Evolutionary conservation across 2,113 vertebrate genomes (phyloP).

Genomic region (Eubucco bourcierii): DNA sequence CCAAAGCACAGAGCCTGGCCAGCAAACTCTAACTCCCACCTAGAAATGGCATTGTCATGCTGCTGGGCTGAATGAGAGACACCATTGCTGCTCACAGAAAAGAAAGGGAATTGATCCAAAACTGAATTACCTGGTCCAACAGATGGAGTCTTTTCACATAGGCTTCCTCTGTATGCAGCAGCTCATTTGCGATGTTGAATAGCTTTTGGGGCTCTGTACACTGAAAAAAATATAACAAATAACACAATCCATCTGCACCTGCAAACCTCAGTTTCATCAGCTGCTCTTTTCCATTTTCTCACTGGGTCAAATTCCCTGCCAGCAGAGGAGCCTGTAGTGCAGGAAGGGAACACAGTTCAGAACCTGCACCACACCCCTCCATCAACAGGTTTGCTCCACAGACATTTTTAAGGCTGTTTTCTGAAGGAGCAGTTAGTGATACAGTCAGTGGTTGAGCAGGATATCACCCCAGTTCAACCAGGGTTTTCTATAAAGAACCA

Average conservation of each 20-base stretch:
- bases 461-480: neutral
- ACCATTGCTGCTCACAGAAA: neutral
- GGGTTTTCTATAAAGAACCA: neutral
- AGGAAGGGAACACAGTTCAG: neutral
- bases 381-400: neutral
- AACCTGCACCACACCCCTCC: neutral
- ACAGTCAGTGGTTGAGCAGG: neutral
- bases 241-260: neutral
- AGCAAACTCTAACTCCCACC: neutral
- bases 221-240: conserved; percentile 65
- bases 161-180: conserved; percentile 93
- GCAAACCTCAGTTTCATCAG: neutral
- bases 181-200: conserved; percentile 92
- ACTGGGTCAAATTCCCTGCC: neutral
- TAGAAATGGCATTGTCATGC: rapidly evolving
- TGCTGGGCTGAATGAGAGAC: neutral
- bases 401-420: neutral
- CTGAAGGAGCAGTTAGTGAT: neutral
- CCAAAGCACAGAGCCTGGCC: rapidly evolving
- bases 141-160: conserved; percentile 94
- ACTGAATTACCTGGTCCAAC: conserved; percentile 89
- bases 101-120: neutral
- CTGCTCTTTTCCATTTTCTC: neutral
- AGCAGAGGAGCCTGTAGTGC: neutral
- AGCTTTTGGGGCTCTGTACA: conserved; percentile 87